Evolutionary conservation across 1,140 invertebrate genomes (phyloP).

Genomic region (Bombus confusus): DNA sequence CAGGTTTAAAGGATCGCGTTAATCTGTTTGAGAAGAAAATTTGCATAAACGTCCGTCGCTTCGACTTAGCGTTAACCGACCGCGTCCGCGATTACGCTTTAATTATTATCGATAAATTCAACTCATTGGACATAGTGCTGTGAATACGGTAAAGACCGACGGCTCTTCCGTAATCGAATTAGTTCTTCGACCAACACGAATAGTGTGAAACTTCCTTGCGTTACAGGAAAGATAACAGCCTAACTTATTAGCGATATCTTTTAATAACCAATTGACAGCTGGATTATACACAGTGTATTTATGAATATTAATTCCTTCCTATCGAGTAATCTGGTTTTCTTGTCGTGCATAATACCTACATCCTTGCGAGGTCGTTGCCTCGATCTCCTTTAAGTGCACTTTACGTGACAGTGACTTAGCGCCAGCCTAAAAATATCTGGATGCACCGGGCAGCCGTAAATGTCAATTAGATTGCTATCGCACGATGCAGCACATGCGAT

Average conservation of each 20-base stretch:
- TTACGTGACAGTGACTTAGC: constrained; percentile 40
- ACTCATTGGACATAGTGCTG: background rate
- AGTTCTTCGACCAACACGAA: background rate
- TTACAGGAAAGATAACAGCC: background rate
- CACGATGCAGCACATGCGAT: background rate
- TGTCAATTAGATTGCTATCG: constrained; percentile 56
- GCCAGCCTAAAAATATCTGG: constrained; percentile 49
- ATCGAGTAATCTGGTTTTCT: background rate
- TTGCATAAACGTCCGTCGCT: constrained; percentile 36
- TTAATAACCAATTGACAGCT: background rate
- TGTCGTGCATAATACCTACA: too few species aligned
- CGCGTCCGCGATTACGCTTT: constrained; percentile 32
- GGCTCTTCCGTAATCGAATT: constrained; percentile 15
- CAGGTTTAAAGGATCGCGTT: constrained; percentile 33
- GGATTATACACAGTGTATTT: background rate
- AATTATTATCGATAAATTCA: constrained; percentile 54
- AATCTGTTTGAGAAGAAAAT: constrained; percentile 10
- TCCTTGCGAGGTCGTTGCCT: constrained; percentile 23
- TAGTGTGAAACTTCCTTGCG: background rate
- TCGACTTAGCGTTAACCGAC: background rate
- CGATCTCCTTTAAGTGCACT: constrained; percentile 17
- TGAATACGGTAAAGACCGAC: background rate
- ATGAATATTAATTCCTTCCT: background rate
- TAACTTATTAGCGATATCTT: background rate
- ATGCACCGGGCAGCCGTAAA: constrained; percentile 43